phyloP scores from a whole-genome alignment of 2,888 invertebrate species.

The Augiades crinisus region DNA sequence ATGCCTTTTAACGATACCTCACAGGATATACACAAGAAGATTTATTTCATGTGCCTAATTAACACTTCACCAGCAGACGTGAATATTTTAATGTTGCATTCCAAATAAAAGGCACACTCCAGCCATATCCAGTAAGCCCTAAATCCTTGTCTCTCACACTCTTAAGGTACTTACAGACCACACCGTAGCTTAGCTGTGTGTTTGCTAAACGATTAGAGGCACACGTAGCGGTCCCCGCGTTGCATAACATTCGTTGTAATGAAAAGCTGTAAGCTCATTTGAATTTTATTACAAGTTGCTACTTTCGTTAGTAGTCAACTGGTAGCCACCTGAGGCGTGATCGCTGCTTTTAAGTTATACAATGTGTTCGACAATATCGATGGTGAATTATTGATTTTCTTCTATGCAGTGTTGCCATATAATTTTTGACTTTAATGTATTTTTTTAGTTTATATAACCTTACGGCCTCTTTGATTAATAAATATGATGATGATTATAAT shows the following conservation, averaged over 20 bases:
- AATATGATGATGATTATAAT: too few species aligned
- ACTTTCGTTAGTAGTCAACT: conserved; percentile 13
- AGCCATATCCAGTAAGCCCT: neutral
- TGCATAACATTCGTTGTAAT: conserved; percentile 34
- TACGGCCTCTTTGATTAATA: too few species aligned
- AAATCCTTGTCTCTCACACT: neutral
- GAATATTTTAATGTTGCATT: too few species aligned
- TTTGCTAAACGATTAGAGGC: conserved; percentile 47
- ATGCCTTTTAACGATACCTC: too few species aligned
- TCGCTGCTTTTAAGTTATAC: conserved; percentile 18
- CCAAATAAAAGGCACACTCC: too few species aligned
- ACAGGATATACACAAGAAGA: too few species aligned
- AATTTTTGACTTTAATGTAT: too few species aligned
- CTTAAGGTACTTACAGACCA: conserved; percentile 33
- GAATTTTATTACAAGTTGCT: conserved; percentile 31
- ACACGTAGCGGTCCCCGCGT: conserved; percentile 37
- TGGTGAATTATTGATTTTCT: too few species aligned
- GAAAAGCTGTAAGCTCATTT: conserved; percentile 35
- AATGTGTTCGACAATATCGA: conserved; percentile 6
- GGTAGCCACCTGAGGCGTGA: conserved; percentile 12
- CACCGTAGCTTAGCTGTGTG: conserved; percentile 40
- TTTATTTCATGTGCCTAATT: too few species aligned
- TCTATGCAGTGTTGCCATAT: too few species aligned
- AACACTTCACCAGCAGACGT: too few species aligned
- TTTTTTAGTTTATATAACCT: too few species aligned